Evolutionary conservation across 2,797 vertebrate genomes (phyloP), one percentile per base, ranked within the genome.

Genomic region (Sebastes cheni): DNA sequence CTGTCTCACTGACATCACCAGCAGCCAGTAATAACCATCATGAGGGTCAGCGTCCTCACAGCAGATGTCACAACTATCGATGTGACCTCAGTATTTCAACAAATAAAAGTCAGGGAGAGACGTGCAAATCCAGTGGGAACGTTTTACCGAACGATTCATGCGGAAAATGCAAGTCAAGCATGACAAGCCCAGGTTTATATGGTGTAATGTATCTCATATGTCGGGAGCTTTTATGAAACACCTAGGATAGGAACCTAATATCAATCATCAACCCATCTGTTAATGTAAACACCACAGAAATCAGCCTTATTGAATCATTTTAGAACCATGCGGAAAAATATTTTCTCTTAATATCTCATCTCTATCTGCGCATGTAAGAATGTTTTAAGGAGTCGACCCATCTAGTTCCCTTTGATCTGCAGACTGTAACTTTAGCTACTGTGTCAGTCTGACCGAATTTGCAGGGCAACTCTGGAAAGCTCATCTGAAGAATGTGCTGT

Each of bases 151-250:
- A 46, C 2, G 67, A 23, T 69, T 81, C 72, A 77, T 52, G 69
- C 42, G 30, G 60, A 85, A 90, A 83, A 71, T 39, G 56, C 34
- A 74, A 71, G 67, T 75, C 70, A 27, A 79, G 79, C 80, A 69
- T 72, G 81, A 86, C 72, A 16, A 55, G 71, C 36, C 10, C 0
- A 18, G 9, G 32, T 85, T 93, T 81, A 81, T 83, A 46, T 22
- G 68, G 76, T 66, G 76, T 65, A 79, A 84, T 67, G 79, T 50
- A 36, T 88, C 75, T 89, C 78, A 14, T 46, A 36, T 87, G 78
- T 91, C 76, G 22, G 76, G 58, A 46, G 66, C 20, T 75, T 84
- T 89, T 85, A 92, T 91, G 86, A 86, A 93, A 90, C 90, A 91
- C 84, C 75, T 84, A 20, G 67, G 61, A 68, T 11, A 46, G 50